Conservation (phyloP, 2,113 vertebrate species). For the Rutilus rutilus region DNA sequence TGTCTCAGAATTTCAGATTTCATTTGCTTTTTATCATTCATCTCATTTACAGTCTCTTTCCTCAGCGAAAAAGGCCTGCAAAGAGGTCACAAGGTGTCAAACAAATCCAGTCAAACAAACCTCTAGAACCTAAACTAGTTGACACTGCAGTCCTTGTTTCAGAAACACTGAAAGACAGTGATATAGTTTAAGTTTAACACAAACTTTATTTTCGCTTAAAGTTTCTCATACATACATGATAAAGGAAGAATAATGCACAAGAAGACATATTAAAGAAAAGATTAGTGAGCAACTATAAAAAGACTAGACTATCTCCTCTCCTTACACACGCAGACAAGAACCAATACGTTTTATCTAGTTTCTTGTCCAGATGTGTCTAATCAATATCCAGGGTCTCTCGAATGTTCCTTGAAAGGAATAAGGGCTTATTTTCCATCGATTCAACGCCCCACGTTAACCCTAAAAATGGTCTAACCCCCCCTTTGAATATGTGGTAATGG, state of each 20-base stretch:
- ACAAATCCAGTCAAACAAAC: slow-evolving; percentile 32
- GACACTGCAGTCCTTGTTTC: slow-evolving; percentile 31
- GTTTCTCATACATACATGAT: neutral
- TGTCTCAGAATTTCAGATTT: slow-evolving; percentile 66
- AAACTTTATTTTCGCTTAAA: neutral
- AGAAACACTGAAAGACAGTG: slow-evolving; percentile 40
- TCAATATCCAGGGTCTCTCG: slow-evolving; percentile 34
- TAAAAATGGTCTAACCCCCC: neutral
- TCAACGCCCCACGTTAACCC: neutral
- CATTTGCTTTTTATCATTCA: slow-evolving; percentile 63
- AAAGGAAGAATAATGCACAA: neutral
- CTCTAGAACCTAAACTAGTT: slow-evolving; percentile 16
- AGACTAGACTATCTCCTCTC: slow-evolving; percentile 27
- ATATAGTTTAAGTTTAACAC: slow-evolving; percentile 16
- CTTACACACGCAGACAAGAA: slow-evolving; percentile 31
- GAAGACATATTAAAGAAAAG: neutral
- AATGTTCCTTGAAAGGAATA: slow-evolving; percentile 36
- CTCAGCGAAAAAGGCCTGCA: slow-evolving; percentile 2
- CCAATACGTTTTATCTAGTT: slow-evolving; percentile 40
- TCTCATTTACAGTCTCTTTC: slow-evolving; percentile 57
- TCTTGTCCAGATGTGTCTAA: slow-evolving; percentile 41
- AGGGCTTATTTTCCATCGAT: slow-evolving; percentile 23
- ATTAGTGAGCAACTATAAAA: slow-evolving; percentile 34
- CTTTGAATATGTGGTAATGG: neutral
- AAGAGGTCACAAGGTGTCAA: slow-evolving; percentile 26